phyloP scores from a whole-genome alignment of 2,113 vertebrate species.

The Ciconia boyciana region DNA sequence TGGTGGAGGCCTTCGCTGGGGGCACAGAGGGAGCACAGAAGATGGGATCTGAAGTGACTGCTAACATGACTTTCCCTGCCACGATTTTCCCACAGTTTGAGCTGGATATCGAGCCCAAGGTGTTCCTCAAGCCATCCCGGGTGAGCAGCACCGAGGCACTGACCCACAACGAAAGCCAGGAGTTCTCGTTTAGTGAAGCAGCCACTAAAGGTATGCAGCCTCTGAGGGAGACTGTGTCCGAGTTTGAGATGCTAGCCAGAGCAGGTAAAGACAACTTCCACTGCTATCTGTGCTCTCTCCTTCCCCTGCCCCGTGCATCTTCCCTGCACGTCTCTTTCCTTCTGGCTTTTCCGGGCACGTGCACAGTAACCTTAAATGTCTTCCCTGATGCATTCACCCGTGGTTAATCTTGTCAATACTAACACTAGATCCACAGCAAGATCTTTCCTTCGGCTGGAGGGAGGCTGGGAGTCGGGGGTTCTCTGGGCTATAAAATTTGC shows the following conservation, averaged over 20 bases:
- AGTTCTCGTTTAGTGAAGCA: slow-evolving; percentile 85
- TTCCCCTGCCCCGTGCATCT: not conserved
- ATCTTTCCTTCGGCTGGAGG: not conserved
- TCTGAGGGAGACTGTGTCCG: slow-evolving; percentile 75
- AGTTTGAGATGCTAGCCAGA: slow-evolving; percentile 79
- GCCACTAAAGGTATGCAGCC: slow-evolving; percentile 88
- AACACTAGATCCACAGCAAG: not conserved
- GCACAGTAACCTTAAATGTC: not conserved
- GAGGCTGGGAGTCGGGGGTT: not conserved
- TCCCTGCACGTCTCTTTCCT: not conserved
- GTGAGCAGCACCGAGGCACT: slow-evolving; percentile 57
- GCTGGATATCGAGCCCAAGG: slow-evolving; percentile 91
- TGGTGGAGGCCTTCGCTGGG: fast-evolving
- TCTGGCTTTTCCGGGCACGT: not conserved
- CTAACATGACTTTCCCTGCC: not conserved
- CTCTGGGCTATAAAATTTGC: not conserved
- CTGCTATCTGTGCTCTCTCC: not conserved
- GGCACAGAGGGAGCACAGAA: not conserved
- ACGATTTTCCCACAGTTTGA: slow-evolving; percentile 79
- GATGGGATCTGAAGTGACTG: not conserved
- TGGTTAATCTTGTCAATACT: not conserved
- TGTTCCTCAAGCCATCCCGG: slow-evolving; percentile 78
- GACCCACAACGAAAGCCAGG: slow-evolving; percentile 83
- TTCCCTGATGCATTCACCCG: not conserved
- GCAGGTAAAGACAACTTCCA: slow-evolving; percentile 71